These are phyloP conservation scores for Lydus trimaculatus DNA, from an alignment of 2,888 invertebrate genomes.

Conservation along the genomic window DNA sequence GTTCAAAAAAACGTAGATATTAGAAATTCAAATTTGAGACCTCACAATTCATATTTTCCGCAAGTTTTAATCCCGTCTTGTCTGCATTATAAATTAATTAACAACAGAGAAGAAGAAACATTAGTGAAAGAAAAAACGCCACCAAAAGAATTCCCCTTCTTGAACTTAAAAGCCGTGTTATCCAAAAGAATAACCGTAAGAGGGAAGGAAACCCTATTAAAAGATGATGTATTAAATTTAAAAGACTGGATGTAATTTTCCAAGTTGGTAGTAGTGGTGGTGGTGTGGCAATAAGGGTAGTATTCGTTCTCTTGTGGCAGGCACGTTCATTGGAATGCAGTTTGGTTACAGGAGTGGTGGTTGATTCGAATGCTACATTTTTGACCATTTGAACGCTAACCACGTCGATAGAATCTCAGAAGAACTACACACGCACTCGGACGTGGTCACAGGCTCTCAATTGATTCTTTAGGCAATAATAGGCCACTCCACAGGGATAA, in stretches of 20 bases:
- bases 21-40: neutral
- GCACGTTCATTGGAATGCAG: conserved; percentile 23
- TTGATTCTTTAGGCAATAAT: conserved; percentile 38
- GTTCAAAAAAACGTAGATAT: neutral
- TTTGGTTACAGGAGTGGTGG: neutral
- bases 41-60: neutral
- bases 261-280: conserved; percentile 29
- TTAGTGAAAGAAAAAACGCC: conserved; percentile 25
- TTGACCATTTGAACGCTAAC: conserved; percentile 21
- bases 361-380: conserved; percentile 21
- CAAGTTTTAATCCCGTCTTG: neutral
- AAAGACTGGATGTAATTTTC: conserved; percentile 40
- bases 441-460: conserved; percentile 38
- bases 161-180: conserved; percentile 38
- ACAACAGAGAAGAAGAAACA: neutral
- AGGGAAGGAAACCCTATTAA: neutral
- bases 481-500: conserved; percentile 25
- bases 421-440: conserved; percentile 37
- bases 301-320: conserved; percentile 12
- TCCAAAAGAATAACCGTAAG: conserved; percentile 37
- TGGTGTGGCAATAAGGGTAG: conserved; percentile 11
- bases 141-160: conserved; percentile 29
- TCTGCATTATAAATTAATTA: conserved; percentile 20
- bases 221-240: conserved; percentile 41
- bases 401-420: conserved; percentile 31